Evolutionary conservation across 2,113 vertebrate species (phyloP), one percentile per base, ranked within the genome.

Genomic region (Ranitomeya imitator): DNA sequence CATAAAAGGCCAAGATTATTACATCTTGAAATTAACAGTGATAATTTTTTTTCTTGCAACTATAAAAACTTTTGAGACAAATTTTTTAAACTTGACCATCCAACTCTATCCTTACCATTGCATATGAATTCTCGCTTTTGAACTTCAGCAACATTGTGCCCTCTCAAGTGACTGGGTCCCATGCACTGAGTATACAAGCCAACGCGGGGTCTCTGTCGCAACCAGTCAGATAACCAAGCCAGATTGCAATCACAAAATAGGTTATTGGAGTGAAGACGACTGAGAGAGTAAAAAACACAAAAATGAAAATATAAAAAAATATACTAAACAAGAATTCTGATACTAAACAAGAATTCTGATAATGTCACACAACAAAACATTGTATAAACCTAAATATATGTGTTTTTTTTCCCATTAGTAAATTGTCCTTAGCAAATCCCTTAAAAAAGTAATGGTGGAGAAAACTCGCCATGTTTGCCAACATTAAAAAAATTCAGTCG

Each of bases 201-300:
- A 14, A 99, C 96, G 0, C 98, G 96, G 0, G 98, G 98, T 84
- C 98, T 95, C 93, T 99, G 98, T 31, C 98, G 95, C 91, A 99
- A 95, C 98, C 98, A 99, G 92, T 99, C 98, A 0, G 98, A 99
- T 83, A 99, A 94, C 98, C 98, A 99, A 90, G 98, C 97, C 92
- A 99, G 95, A 89, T 99, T 96, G 92, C 98, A 99, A 84, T 99
- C 98, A 71, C 98, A 99, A 82, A 96, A 95, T 88, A 99, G 95
- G 94, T 97, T 98, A 95, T 99, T 99, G 85, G 98, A 99, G 91
- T 99, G 98, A n/a, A 99, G 97, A 63, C 98, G 98, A 90, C 98
- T 99, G 5, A 45, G 37, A 45, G 37, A 45, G 90, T 14, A 26
- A 3, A 9, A 67, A 77, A 65, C 12, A 23, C 65, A 52, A 71